Base-by-base conservation (phyloP, 2,113 vertebrate species). In the Rousettus leschenaultii region DNA sequence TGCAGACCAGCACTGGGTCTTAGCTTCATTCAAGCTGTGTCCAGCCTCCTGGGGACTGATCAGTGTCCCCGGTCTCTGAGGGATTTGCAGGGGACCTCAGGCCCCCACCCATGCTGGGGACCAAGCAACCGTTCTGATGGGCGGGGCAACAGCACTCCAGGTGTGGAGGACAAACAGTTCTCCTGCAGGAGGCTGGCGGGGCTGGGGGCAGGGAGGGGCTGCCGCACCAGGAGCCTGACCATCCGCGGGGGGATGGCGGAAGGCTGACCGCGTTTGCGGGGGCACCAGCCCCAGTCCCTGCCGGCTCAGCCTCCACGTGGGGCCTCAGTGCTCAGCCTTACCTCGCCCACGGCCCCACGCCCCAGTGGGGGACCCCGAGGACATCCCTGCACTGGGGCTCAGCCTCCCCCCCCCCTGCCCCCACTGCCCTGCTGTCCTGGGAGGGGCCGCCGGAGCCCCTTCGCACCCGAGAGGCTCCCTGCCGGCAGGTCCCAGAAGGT, bases 31-130 rank as follows among this genome's bases (percentile, higher is more conserved):
- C 77, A 30, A 38, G 77, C 53, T 51, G 51, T 5, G 51, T 51
- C 51, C 6, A 40, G 43, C 19, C 28, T 77, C 35, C 59, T 7
- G 22, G 65, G 70, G 11, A 5, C 3, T 21, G 35, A 8, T n/a
- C 0, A 15, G 79, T 6, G 0, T 7, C 33, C 45, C 48, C 11
- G 30, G 15, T 0, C 9, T 85, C 68, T 22, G 59, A n/a, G 70
- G 45, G 26, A 8, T 40, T 59, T 55, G 38, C 55, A 8, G 87
- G 45, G 61, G 21, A 35, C 68, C 40, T 40, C 13, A 21, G 15
- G 48, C 5, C 66, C 18, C 45, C 8, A 16, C 7, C 16, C 22
- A 9, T 0, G 6, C 43, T 61, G 11, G 26, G 89, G 57, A 65
- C 38, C 16, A 22, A 48, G 63, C 24, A 12, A 79, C 55, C 71